Evolutionary conservation across 2,888 invertebrate species (phyloP).

Genomic region (Ophion costatus): DNA sequence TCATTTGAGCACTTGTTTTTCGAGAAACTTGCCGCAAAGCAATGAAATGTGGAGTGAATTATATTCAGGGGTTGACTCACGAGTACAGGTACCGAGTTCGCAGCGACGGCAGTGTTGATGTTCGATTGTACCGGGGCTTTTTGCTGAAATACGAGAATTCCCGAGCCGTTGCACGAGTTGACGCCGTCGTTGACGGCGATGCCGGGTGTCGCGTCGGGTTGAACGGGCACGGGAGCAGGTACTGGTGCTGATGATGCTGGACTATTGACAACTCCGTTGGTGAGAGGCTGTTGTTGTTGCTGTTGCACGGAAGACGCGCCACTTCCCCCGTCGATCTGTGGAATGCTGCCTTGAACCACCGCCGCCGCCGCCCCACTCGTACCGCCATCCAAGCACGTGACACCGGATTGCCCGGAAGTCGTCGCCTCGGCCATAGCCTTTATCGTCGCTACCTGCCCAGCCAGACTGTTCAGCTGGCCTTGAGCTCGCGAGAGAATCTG

Average conservation of each 20-base stretch:
- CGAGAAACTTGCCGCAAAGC: too few species aligned
- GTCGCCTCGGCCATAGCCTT: constrained; percentile 77
- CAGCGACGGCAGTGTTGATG: constrained; percentile 67
- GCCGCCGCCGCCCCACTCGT: constrained; percentile 30
- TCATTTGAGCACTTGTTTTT: too few species aligned
- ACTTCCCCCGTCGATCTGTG: constrained; percentile 71
- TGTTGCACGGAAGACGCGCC: constrained; percentile 72
- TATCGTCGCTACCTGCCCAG: constrained; percentile 77
- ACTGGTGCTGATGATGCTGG: constrained; percentile 75
- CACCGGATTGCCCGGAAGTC: constrained; percentile 75
- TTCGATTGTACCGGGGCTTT: constrained; percentile 82
- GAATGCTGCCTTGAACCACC: constrained; percentile 60
- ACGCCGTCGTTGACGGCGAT: constrained; percentile 81
- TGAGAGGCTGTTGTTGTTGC: constrained; percentile 70
- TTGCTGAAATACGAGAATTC: constrained; percentile 84
- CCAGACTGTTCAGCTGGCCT: constrained; percentile 78
- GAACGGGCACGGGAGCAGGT: constrained; percentile 62
- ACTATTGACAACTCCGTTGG: constrained; percentile 76
- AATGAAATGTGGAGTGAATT: too few species aligned
- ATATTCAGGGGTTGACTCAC: constrained; percentile 83
- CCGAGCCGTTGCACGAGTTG: constrained; percentile 82
- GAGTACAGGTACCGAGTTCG: constrained; percentile 88
- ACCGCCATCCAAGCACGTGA: constrained; percentile 59
- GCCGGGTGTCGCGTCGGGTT: constrained; percentile 51
- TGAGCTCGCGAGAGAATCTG: constrained; percentile 81